phyloP scores from a whole-genome alignment of 2,797 vertebrate species.

The Aeoliscus strigatus region DNA sequence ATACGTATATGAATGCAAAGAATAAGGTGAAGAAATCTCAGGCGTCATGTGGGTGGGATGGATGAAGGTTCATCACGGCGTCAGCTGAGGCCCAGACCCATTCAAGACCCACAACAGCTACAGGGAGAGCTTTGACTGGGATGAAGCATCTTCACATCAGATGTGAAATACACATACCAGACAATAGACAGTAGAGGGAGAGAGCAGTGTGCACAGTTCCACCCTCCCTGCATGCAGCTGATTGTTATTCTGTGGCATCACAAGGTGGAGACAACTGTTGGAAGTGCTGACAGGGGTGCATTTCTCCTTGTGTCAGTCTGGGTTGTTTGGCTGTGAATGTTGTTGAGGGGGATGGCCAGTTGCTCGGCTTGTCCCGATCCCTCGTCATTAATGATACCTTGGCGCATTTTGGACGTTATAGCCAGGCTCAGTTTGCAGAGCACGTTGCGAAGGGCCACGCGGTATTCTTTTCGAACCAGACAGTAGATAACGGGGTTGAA shows the following conservation, averaged over 20 bases:
- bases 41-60: neutral
- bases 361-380: conserved; percentile 24
- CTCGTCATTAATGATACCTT: conserved; percentile 36
- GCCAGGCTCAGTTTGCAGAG: conserved; percentile 55
- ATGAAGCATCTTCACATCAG: conserved; percentile 9
- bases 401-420: conserved; percentile 55
- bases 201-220: neutral
- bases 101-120: conserved; percentile 11
- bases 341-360: conserved; percentile 56
- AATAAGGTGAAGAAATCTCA: neutral
- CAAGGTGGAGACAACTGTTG: conserved; percentile 29
- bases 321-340: conserved; percentile 50
- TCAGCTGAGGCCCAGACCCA: neutral
- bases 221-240: neutral
- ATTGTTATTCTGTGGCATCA: conserved; percentile 7
- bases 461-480: conserved; percentile 71
- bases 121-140: neutral
- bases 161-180: conserved; percentile 1
- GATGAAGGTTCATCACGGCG: neutral
- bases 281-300: conserved; percentile 37
- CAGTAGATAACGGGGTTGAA: conserved; percentile 82
- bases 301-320: conserved; percentile 41
- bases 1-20: conserved; percentile 1
- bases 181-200: conserved; percentile 9
- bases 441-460: conserved; percentile 54